These are phyloP conservation scores for Lamprotornis superbus DNA, from an alignment of 2,113 vertebrate species.

Conservation along the genomic window DNA sequence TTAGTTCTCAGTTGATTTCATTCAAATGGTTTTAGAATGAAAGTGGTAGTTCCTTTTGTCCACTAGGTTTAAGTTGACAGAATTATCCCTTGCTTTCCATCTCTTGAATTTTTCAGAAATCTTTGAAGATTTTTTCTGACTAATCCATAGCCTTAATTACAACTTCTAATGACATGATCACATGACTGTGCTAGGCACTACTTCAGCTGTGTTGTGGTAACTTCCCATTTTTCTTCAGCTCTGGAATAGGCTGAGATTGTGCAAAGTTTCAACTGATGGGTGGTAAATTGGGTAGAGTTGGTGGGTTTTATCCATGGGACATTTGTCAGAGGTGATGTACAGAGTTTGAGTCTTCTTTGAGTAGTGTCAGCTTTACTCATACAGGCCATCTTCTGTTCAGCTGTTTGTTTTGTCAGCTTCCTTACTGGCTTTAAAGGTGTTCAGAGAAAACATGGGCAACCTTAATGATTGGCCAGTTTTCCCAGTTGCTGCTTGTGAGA, in stretches of 20 bases:
- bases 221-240: neutral
- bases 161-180: neutral
- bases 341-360: neutral
- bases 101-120: neutral
- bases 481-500: neutral
- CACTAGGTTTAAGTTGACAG: neutral
- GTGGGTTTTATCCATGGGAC: accelerated
- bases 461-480: neutral
- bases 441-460: neutral
- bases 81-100: neutral
- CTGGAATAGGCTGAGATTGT: neutral
- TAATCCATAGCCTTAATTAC: neutral
- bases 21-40: neutral
- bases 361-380: neutral
- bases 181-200: neutral
- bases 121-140: neutral
- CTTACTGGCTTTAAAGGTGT: neutral
- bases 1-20: neutral
- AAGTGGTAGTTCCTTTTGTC: neutral
- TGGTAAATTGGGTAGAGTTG: neutral
- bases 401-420: neutral
- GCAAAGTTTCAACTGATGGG: accelerated
- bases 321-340: neutral
- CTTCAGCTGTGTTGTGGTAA: neutral
- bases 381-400: neutral